Conservation (phyloP, 2,113 vertebrate genomes). For the Chunga burmeisteri region DNA sequence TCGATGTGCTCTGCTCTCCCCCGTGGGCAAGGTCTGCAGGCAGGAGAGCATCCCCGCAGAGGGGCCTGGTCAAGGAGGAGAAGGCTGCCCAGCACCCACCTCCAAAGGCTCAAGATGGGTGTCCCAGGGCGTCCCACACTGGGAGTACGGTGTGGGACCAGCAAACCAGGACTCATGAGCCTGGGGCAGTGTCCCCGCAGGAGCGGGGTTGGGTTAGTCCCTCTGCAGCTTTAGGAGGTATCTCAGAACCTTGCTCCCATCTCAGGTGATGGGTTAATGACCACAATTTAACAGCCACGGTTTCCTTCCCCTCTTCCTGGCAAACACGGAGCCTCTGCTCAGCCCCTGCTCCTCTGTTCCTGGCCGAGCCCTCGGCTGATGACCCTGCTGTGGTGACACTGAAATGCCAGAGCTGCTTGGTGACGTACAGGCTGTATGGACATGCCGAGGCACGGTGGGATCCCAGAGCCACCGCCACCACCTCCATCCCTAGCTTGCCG, state of each 20-base stretch:
- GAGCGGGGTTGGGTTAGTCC: neutral
- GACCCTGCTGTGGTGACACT: neutral
- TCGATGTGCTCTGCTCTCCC: neutral
- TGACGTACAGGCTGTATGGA: accelerated
- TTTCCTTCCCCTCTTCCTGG: neutral
- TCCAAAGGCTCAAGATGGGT: neutral
- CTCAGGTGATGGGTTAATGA: neutral
- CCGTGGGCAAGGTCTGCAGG: neutral
- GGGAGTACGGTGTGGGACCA: neutral
- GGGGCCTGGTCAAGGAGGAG: neutral
- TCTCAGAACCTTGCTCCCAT: neutral
- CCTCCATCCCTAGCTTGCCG: neutral
- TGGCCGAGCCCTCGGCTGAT: neutral
- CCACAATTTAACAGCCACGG: neutral
- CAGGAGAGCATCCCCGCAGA: neutral
- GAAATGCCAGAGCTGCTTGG: neutral
- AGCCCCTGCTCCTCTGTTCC: neutral
- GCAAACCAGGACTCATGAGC: neutral
- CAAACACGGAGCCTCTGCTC: neutral
- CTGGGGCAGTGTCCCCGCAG: accelerated
- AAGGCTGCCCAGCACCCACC: neutral
- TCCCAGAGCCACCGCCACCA: accelerated
- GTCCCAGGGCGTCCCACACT: accelerated
- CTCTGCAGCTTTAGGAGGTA: neutral
- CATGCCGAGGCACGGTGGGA: accelerated